Base-by-base conservation (phyloP, 2,888 invertebrate species). In the Lasioglossum marginatum region DNA sequence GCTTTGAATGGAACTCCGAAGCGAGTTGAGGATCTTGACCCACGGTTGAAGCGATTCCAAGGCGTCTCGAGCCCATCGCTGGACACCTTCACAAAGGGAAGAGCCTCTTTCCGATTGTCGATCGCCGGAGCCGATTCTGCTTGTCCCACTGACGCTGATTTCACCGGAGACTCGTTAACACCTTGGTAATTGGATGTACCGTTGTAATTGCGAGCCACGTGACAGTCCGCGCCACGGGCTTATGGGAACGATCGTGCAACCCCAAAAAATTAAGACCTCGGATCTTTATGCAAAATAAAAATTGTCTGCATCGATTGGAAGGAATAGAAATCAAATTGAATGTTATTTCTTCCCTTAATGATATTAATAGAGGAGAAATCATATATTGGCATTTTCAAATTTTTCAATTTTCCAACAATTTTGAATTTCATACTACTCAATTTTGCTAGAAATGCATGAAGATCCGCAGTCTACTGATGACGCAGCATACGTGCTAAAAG, bases 81-180 rank as follows among this genome's bases (percentile, higher is more conserved):
- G 45, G 71, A 45, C 57, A 23, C 45, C 31, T 23, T 60, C 34
- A 43, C 63, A 60, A 52, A 72, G 74, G 45, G 82, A 82, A 78
- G 70, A 73, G 73, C 85, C 83, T 85, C 87, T 48, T 86, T 87
- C 84, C 88, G 90, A 90, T 90, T 86, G 89, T 87, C 87, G 88
- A 91, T 90, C 89, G 87, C 79, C 83, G 87, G 81, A 70, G 76
- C 82, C 34, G 73, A 88, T 85, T 79, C 79, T 79, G 77, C 74
- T 70, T 74, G 77, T 86, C 63, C 77, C 37, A 52, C 77, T 37
- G 66, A n/a, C 76, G 72, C 83, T 75, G 85, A 86, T 86, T 86
- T 86, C 83, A 83, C 83, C 83, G 71, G 83, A 43, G 63, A 74
- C 80, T 84, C 83, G 83, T 86, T 86, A 86, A 86, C 86, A 75